Evolutionary conservation across 2,797 vertebrate genomes (phyloP), one percentile per base, ranked within the genome.

Genomic region (Meda fulgida): DNA sequence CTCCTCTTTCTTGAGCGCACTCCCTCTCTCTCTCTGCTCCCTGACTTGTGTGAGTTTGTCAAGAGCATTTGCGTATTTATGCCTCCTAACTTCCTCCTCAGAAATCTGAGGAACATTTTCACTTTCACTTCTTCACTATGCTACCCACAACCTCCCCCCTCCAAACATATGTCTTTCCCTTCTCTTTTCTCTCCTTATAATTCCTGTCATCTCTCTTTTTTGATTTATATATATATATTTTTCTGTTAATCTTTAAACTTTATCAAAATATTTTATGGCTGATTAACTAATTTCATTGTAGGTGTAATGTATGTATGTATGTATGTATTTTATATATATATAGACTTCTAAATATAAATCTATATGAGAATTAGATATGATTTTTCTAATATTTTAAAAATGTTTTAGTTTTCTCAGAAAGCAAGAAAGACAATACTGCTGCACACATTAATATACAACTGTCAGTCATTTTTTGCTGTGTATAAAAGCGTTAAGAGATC

Each of bases 61-160:
- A 67, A 83, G 70, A 66, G 43, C 53, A 69, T 85, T 71, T 63
- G 84, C 85, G 85, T 89, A 90, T 91, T 21, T 84, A 80, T 90
- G 80, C 89, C 84, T 87, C 84, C 86, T 89, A 87, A 95, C 94
- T 94, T 95, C 94, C 95, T 94, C 93, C 94, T 95, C 92, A 94
- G 93, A 94, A 93, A 90, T 91, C 90, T 86, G 55, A 89, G 88
- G 86, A 89, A 91, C 92, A 63, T 91, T 96, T 96, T 96, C 95
- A 95, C 95, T 96, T 96, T 96, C 95, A 94, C 94, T 96, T 96
- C 94, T 94, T 91, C 91, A 83, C 85, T 81, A 58, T 43, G 66
- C 89, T 78, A 86, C 84, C 87, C 84, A 81, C 69, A 78, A 82
- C 85, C 86, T 85, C 84, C 87, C 60, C 88, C 90, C 87, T 84